Percentiles rank a stretch among this genome's conserved stretches.
Evolutionary conservation across 2,113 vertebrate genomes (phyloP).

Genomic region (Poeciliopsis occidentalis): DNA sequence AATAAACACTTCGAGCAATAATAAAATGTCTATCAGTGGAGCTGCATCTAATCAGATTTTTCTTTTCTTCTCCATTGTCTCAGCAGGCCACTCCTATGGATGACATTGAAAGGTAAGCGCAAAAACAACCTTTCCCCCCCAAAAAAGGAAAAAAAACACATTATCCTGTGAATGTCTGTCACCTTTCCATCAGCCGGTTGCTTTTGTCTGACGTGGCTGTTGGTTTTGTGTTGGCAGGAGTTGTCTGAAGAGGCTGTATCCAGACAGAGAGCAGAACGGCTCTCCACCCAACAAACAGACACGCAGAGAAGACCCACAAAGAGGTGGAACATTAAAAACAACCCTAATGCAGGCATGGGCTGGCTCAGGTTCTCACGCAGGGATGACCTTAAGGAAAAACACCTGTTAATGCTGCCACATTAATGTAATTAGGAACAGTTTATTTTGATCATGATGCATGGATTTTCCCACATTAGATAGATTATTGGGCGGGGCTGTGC

Average conservation of each 20-base stretch:
- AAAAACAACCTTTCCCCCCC: not conserved
- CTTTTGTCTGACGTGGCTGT: conserved; percentile 24
- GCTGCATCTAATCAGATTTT: conserved; percentile 58
- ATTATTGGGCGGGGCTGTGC: too few species aligned
- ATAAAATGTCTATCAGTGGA: conserved; percentile 53
- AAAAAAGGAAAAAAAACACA: not conserved
- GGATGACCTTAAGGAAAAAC: not conserved
- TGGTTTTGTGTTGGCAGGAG: conserved; percentile 67
- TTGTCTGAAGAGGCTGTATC: conserved; percentile 85
- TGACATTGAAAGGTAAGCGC: conserved; percentile 84
- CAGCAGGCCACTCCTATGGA: conserved; percentile 78
- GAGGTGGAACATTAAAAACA: conserved; percentile 82
- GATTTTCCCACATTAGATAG: too few species aligned
- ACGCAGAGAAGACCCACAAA: conserved; percentile 86
- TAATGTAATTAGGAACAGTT: too few species aligned
- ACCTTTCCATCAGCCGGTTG: not conserved
- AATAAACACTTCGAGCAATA: conserved; percentile 32
- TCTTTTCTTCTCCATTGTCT: conserved; percentile 38
- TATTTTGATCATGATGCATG: too few species aligned
- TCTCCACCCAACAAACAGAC: conserved; percentile 81
- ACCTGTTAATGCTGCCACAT: not conserved
- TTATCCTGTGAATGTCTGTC: not conserved
- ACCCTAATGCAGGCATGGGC: not conserved
- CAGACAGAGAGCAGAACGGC: conserved; percentile 80
- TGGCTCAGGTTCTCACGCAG: too few species aligned